Evolutionary conservation across 1,140 invertebrate species (phyloP), one percentile per base, ranked within the genome.

Genomic region (Cylas formicarius): DNA sequence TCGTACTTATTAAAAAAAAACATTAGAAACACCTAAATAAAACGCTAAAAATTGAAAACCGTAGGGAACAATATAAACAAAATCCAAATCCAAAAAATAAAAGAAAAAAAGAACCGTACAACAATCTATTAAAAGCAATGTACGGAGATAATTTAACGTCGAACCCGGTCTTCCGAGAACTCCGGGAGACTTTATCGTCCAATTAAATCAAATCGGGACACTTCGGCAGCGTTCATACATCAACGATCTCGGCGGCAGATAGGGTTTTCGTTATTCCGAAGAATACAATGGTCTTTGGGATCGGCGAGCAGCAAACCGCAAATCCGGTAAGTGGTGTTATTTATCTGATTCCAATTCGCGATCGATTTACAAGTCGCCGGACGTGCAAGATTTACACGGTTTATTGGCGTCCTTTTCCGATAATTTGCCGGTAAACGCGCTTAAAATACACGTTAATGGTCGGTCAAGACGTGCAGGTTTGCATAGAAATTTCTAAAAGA

Each of bases 141-240:
- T n/a, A n/a, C n/a, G n/a, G n/a, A n/a, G n/a, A n/a, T n/a, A n/a
- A n/a, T n/a, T n/a, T n/a, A n/a, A n/a, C n/a, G n/a, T n/a, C n/a
- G n/a, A n/a, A n/a, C n/a, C 48, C 47, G 28, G 46, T 42, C 39
- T 32, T 43, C 29, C 41, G 50, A 46, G 36, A 19, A 50, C 50
- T 53, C 35, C 54, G 33, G 42, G 48, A 48, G 48, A 50, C 39
- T 51, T 56, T 56, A 56, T 56, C 54, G 41, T 41, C 54, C 54
- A 56, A 56, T 56, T 56, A 56, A 50, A 56, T 56, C 51, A 56
- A 56, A 53, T 56, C 44, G 51, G 53, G 44, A 38, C 54, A 53
- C 48, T 56, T 53, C 51, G 47, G 28, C 54, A 47, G 48, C 51
- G 48, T 53, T 35, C 41, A 56, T 53, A 56, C 48, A 53, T 53